These are phyloP conservation scores for Piezodorus guildinii DNA, from an alignment of 1,140 invertebrate genomes.

Conservation along the genomic window DNA sequence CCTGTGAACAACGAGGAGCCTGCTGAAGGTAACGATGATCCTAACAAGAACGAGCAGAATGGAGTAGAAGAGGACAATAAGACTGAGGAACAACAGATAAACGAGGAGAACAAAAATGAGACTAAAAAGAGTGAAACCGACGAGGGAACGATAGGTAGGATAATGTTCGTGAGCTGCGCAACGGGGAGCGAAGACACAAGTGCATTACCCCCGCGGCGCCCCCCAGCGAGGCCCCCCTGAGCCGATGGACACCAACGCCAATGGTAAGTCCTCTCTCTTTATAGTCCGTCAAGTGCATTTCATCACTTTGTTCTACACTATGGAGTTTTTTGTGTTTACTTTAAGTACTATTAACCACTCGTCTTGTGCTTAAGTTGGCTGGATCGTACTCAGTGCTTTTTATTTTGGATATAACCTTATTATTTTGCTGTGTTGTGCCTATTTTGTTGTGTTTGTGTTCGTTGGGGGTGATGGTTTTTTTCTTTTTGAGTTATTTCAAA, in stretches of 20 bases:
- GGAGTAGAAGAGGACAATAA: slow-evolving; percentile 23
- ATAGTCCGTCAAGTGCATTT: too few relatives aligned
- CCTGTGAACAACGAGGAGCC: background rate
- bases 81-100: slow-evolving; percentile 29
- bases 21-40: slow-evolving; percentile 26
- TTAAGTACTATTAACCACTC: background rate
- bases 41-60: slow-evolving; percentile 32
- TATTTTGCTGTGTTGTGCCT: background rate
- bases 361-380: too few relatives aligned
- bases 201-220: slow-evolving; percentile 23
- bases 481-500: too few relatives aligned
- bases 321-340: background rate
- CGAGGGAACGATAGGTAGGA: slow-evolving; percentile 32
- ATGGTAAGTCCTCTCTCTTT: slow-evolving; percentile 9
- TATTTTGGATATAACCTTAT: background rate
- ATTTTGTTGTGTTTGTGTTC: background rate
- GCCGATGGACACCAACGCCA: slow-evolving; percentile 20
- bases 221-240: background rate
- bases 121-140: slow-evolving; percentile 29
- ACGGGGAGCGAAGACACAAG: slow-evolving; percentile 30
- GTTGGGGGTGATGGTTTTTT: too few relatives aligned
- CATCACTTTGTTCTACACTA: too few relatives aligned
- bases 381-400: background rate
- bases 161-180: slow-evolving; percentile 33
- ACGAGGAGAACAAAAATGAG: slow-evolving; percentile 29